Evolutionary conservation across 2,797 vertebrate species (phyloP), one percentile per base, ranked within the genome.

Genomic region (Tenualosa ilisha): DNA sequence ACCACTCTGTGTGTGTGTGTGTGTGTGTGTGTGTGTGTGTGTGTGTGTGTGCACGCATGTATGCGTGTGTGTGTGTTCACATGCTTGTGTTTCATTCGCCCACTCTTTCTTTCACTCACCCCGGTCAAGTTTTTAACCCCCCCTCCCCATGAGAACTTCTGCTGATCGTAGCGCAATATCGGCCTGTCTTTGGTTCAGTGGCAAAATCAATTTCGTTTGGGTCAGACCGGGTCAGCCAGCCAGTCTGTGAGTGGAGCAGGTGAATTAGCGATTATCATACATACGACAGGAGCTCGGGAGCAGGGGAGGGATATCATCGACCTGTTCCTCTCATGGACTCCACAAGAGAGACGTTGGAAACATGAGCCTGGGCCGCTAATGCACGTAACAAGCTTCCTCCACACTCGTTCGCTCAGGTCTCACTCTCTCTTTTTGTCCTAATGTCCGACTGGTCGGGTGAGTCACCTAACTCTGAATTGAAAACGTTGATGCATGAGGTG

Each of bases 191-290:
- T 92, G 95, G 93, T 97, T 96, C 94, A 96, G 96, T 95, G 95
- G 91, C 95, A 97, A 97, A 98, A 98, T 97, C 96, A 96, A 97
- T 99, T 98, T 97, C 94, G 92, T 87, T 91, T 93, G 96, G 97
- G 97, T 97, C 96, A 97, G 93, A 91, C 84, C 87, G 94, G 97
- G 97, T 98, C 96, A 96, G 89, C 63, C 63, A 93, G 87, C 91
- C 92, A 94, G 93, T 93, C 95, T 92, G 90, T 89, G 93, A 92
- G 91, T 91, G 90, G 93, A 94, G 93, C 91, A 93, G 94, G 95
- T 94, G 95, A 96, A 96, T 93, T 96, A 95, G 94, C 96, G 94
- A 96, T 97, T 95, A 95, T 96, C 95, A 95, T 96, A 94, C 94
- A 92, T 89, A 89, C 92, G 93, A 94, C 94, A 93, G 85, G 91